Evolutionary conservation across 2,888 invertebrate genomes (phyloP).

Genomic region (Euphydryas editha): DNA sequence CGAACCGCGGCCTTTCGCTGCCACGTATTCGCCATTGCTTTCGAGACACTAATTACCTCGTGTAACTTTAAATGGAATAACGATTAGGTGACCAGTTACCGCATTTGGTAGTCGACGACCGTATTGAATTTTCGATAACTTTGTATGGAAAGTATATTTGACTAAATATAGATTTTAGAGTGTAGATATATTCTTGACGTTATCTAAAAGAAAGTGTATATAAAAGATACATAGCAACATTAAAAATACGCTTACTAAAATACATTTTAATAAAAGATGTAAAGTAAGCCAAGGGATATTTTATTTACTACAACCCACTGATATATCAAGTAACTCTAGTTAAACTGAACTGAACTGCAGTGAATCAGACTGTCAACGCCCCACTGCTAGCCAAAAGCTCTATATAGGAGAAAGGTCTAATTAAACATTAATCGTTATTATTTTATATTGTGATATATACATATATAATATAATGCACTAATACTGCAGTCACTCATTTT

Average conservation of each 20-base stretch:
- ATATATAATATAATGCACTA: conserved; percentile 46
- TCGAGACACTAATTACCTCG: conserved; percentile 44
- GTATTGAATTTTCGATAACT: conserved; percentile 29
- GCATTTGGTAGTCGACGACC: conserved; percentile 31
- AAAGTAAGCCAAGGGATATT: neutral
- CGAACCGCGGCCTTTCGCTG: conserved; percentile 50
- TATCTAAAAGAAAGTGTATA: neutral
- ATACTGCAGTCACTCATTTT: conserved; percentile 66
- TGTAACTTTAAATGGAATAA: conserved; percentile 43
- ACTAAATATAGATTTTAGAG: neutral
- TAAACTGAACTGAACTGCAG: too few relatives aligned
- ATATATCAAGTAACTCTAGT: conserved; percentile 17
- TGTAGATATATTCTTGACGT: neutral
- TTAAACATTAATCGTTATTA: conserved; percentile 24
- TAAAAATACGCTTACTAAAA: neutral
- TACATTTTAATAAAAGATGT: neutral
- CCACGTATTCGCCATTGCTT: conserved; percentile 42
- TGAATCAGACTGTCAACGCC: too few relatives aligned
- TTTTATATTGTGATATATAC: conserved; percentile 22
- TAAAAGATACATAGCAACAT: too few relatives aligned
- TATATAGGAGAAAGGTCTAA: too few relatives aligned
- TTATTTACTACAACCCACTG: neutral
- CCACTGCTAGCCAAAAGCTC: too few relatives aligned
- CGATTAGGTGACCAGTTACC: conserved; percentile 38
- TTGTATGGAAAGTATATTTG: conserved; percentile 29